Conservation (phyloP, 1,140 invertebrate species). For the Ceratosolen solmsi region DNA sequence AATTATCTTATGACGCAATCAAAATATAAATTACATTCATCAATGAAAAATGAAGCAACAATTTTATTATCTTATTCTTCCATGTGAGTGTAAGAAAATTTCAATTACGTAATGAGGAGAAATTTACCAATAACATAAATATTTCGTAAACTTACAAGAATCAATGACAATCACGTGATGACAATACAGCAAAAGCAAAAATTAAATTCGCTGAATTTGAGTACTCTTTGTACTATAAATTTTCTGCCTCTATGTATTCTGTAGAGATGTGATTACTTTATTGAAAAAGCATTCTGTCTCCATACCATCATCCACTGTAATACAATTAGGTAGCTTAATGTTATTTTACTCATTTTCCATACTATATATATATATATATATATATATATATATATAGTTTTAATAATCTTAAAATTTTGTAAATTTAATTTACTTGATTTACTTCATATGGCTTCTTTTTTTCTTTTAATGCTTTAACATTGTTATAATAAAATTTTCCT, state of each 20-base stretch:
- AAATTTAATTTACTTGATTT: too few species aligned
- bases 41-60: neutral
- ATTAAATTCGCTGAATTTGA: neutral
- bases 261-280: neutral
- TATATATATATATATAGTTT: too few species aligned
- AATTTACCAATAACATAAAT: neutral
- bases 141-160: neutral
- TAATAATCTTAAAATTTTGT: too few species aligned
- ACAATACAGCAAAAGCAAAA: neutral
- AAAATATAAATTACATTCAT: conserved; percentile 3
- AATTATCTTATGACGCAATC: neutral
- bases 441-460: too few species aligned
- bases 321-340: too few species aligned
- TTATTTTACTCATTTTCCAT: too few species aligned
- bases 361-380: too few species aligned
- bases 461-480: too few species aligned
- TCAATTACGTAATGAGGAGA: neutral
- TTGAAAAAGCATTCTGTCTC: too few species aligned
- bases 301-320: too few species aligned
- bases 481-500: too few species aligned
- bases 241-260: neutral
- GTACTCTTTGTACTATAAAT: neutral
- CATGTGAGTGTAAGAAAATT: neutral
- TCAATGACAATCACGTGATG: neutral
- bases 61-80: neutral